Percentiles rank a stretch among this genome's conserved stretches.
phyloP scores from a whole-genome alignment of 2,797 vertebrate species.

The Pelobates cultripes region DNA sequence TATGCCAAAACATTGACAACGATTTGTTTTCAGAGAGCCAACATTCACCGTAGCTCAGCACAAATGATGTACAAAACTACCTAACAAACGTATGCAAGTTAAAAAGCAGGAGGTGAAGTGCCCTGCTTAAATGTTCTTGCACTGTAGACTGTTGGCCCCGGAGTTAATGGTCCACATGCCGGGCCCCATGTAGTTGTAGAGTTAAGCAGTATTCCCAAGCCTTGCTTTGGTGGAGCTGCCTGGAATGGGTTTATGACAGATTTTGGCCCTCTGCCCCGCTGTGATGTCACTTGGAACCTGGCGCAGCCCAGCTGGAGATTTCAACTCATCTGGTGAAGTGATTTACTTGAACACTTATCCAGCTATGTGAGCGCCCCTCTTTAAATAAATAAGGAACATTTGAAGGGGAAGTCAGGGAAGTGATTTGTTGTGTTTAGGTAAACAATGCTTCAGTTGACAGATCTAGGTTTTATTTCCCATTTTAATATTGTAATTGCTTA shows the following conservation, averaged over 20 bases:
- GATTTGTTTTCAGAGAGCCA: too few species aligned
- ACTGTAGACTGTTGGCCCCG: too few species aligned
- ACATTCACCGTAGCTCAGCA: neutral
- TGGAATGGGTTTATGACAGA: neutral
- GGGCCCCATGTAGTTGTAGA: neutral
- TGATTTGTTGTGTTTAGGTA: neutral
- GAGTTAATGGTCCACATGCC: too few species aligned
- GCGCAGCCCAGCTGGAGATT: constrained; percentile 20
- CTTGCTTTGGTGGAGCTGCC: neutral
- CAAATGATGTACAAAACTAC: too few species aligned
- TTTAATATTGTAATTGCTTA: too few species aligned
- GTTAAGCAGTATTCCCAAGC: neutral
- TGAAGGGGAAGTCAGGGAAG: neutral
- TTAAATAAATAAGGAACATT: neutral
- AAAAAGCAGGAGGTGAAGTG: too few species aligned
- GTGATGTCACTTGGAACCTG: constrained; percentile 22
- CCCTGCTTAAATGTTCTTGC: too few species aligned
- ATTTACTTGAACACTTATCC: constrained; percentile 5
- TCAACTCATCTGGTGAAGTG: constrained; percentile 3
- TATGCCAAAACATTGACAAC: too few species aligned
- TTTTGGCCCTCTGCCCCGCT: neutral
- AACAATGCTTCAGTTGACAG: neutral
- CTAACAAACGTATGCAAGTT: too few species aligned
- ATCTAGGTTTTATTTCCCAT: too few species aligned
- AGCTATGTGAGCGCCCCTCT: neutral